Percentiles rank a stretch among this genome's conserved stretches.
phyloP scores from a whole-genome alignment of 64 coral and sea anemone genomes.

The Dendronephthya gigantea region DNA sequence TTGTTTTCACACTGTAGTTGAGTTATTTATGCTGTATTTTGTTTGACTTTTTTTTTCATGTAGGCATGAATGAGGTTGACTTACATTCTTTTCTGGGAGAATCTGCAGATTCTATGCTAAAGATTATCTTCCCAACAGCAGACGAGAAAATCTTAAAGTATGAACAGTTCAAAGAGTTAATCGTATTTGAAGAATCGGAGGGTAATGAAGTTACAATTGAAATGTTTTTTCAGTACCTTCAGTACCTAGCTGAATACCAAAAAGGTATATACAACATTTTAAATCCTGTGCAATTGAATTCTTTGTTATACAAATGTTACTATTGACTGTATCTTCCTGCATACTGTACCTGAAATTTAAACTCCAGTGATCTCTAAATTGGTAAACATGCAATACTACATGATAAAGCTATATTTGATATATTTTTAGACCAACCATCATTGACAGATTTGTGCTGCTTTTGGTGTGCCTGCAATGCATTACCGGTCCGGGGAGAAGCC shows the following conservation, averaged over 20 bases:
- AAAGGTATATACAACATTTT: not conserved
- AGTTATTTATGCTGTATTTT: too few species aligned
- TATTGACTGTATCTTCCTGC: too few species aligned
- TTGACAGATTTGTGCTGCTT: not conserved
- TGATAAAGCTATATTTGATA: too few species aligned
- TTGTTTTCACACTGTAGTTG: too few species aligned
- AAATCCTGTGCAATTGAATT: not conserved
- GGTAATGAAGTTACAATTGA: not conserved
- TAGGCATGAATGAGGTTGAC: not conserved
- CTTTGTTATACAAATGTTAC: too few species aligned
- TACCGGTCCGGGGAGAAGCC: not conserved
- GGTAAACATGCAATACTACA: too few species aligned
- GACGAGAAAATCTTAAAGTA: not conserved
- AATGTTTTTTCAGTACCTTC: not conserved
- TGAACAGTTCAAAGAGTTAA: not conserved
- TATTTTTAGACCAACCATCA: not conserved
- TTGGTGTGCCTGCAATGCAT: not conserved
- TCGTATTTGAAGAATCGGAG: not conserved
- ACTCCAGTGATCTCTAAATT: too few species aligned
- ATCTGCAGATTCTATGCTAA: not conserved
- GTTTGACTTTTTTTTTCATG: too few species aligned
- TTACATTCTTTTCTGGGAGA: not conserved
- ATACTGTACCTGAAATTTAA: too few species aligned
- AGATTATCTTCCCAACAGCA: not conserved
- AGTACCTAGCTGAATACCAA: not conserved